Evolutionary conservation across 2,888 invertebrate species (phyloP), one percentile per base, ranked within the genome.

Genomic region (Allygus modestus): DNA sequence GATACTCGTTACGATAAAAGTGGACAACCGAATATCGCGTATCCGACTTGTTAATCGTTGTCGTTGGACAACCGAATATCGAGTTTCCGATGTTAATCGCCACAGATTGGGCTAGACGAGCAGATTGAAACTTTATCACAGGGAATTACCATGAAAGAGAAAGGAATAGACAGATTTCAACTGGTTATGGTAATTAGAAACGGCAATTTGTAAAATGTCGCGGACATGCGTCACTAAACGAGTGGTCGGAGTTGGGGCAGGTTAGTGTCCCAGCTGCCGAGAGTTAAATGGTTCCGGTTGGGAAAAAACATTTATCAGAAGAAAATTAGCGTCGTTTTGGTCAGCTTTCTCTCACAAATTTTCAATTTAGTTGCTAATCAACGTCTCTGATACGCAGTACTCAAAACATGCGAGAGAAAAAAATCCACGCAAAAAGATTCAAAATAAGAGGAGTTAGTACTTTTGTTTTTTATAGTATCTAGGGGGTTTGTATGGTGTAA

Each of bases 71-170:
- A 65, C 65, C 65, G 65, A 65, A 65, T 65, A 65, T 65, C 65
- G 23, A 54, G 54, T 17, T 23, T 61, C 7, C 61, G 23, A 61
- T 28, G 33, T 33, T 69, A 69, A 69, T 69, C 69, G 69, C 2
- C 33, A 28, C 69, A 28, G 33, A 20, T 20, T 20, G 33, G 71
- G 20, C 71, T 71, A 12, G 37, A 71, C 2, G 20, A 41, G 71
- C n/a, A n/a, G 41, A 71, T 71, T 71, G 71, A 71, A 37, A 37
- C 71, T 71, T 71, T 71, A 71, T 41, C 20, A 20, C 20, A n/a
- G 15, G n/a, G n/a, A 33, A 71, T 71, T 71, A 41, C 41, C 71
- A 71, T 71, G 41, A 71, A 71, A 71, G 71, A 41, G 71, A 71
- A 71, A 71, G 71, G 71, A 71, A 41, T 71, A 28, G 41, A 41